Percentiles rank a stretch among this genome's conserved stretches.
phyloP scores from a whole-genome alignment of 2,113 vertebrate species.

The Microtus montanus region DNA sequence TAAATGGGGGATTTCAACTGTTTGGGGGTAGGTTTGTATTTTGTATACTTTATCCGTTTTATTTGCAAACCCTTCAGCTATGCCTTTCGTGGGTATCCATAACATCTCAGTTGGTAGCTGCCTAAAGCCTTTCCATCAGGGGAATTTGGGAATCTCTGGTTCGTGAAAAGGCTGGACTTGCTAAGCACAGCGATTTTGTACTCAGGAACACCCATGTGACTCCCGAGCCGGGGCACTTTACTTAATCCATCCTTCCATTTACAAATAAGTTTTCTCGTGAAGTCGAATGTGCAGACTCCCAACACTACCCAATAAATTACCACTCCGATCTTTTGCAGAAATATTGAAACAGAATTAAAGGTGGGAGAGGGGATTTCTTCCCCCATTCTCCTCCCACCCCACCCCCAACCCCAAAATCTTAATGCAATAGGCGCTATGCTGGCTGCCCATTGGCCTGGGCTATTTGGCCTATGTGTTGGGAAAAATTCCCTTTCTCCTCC shows the following conservation, averaged over 20 bases:
- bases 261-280: conserved; percentile 75
- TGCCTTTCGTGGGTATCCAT: not conserved
- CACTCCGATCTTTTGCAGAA: conserved; percentile 84
- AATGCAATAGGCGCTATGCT: conserved; percentile 70
- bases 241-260: conserved; percentile 68
- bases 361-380: conserved; percentile 47
- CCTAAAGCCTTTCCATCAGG: conserved; percentile 19
- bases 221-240: not conserved
- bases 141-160: not conserved
- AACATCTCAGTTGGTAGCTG: not conserved
- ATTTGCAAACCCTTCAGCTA: not conserved
- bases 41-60: not conserved
- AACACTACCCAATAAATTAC: conserved; percentile 86
- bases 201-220: not conserved
- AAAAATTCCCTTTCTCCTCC: conserved; percentile 82
- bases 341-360: conserved; percentile 71
- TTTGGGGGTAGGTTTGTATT: accelerated
- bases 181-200: not conserved
- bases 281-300: conserved; percentile 80
- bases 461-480: conserved; percentile 75
- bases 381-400: accelerated
- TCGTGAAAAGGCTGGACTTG: not conserved
- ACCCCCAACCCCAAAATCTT: not conserved
- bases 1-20: not conserved
- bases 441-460: conserved; percentile 74